Base-by-base conservation (phyloP, 2,113 vertebrate species). In the Xiphorhynchus elegans region DNA sequence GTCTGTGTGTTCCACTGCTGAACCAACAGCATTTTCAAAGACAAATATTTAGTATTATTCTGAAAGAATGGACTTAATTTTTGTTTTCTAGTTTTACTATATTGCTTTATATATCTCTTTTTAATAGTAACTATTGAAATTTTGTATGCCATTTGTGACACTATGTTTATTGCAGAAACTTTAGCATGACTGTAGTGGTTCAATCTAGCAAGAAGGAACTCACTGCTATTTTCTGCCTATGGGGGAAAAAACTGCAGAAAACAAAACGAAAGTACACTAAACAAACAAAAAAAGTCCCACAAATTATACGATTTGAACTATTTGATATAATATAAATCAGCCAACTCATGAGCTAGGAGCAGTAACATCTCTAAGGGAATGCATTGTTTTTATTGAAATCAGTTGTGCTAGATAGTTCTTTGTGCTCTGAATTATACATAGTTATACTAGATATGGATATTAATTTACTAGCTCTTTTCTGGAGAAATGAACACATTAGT, bases 51-150 rank as follows among this genome's bases (percentile, higher is more conserved):
- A 23, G 4, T 13, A 64, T 37, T 39, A 55, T 73, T 84, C 19
- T 56, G 12, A 80, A 91, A 68, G 4, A 69, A 55, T 9, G 2
- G 5, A 10, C 1, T 12, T 37, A 14, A 13, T 53, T 78, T 70
- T 74, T 76, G 1, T 4, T 58, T 68, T 90, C 10, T 33, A 50
- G 20, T 68, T 81, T 81, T 37, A 33, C 46, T 67, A 5, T 23
- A 31, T 52, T 44, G 7, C 1, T 1, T 0, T 67, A 81, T 50
- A 11, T 18, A 26, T 50, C 0, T 56, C 2, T 70, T 52, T 83
- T 40, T 20, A 68, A 40, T 29, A 49, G 2, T n/a, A 50, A 49
- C 9, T 1, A 25, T 76, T 63, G 58, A 39, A n/a, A 23, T 59
- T 33, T 18, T 50, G 2, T 21, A 11, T 50, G 28, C 5, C 9